Evolutionary conservation across 2,888 invertebrate genomes (phyloP).

Genomic region (Metacarcinus magister): DNA sequence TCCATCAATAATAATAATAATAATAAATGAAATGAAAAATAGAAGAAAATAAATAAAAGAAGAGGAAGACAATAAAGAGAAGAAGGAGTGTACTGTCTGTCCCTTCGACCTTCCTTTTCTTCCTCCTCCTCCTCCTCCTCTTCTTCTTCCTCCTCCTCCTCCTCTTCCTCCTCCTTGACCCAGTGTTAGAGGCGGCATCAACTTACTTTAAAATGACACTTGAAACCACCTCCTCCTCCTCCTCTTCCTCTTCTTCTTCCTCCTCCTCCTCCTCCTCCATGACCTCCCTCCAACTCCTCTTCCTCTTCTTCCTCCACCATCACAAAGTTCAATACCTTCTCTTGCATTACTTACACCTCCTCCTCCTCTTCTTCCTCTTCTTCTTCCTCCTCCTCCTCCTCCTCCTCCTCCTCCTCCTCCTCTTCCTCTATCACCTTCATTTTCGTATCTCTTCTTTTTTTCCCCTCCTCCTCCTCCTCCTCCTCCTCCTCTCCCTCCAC

Average conservation of each 20-base stretch:
- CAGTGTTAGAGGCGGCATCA: conserved; percentile 18
- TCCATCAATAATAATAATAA: background rate
- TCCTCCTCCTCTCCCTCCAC: no score
- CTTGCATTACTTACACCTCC: background rate
- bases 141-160: conserved; percentile 17
- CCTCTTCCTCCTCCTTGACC: conserved; percentile 41
- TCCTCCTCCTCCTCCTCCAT: background rate
- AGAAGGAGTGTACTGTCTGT: conserved; percentile 27
- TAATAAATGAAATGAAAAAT: background rate
- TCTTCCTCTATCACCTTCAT: background rate
- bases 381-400: background rate
- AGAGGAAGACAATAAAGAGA: background rate
- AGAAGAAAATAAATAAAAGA: background rate
- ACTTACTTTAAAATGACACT: conserved; percentile 5
- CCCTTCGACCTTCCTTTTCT: background rate
- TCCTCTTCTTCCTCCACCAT: background rate
- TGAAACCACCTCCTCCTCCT: conserved; percentile 26
- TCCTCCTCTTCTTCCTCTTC: background rate
- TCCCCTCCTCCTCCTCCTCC: background rate
- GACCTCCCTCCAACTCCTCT: background rate
- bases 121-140: conserved; percentile 36
- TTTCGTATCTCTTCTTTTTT: background rate
- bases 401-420: background rate
- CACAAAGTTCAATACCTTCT: background rate
- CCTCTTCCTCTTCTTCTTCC: background rate